Evolutionary conservation across 1,140 invertebrate genomes (phyloP).

Genomic region (Atta texana): DNA sequence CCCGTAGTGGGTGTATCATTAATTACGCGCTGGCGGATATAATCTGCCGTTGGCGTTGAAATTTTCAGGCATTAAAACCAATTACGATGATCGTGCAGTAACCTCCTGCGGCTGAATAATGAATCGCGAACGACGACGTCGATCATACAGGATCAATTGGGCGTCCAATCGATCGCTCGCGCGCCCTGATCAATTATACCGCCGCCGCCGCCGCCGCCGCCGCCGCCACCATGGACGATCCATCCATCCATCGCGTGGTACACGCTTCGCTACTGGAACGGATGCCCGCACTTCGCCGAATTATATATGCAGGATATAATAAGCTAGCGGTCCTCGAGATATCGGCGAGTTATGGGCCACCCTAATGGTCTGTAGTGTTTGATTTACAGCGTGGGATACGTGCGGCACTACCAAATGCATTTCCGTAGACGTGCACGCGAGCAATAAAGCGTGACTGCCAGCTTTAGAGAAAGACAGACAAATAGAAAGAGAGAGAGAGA

Average conservation of each 20-base stretch:
- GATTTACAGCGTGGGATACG: conserved; percentile 83
- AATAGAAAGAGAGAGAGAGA: background rate
- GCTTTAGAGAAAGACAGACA: background rate
- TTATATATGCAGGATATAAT: conserved; percentile 86
- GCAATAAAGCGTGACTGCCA: conserved; percentile 69
- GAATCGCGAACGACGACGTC: conserved; percentile 61
- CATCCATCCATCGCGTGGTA: conserved; percentile 50
- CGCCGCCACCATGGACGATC: conserved; percentile 23
- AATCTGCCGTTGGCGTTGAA: conserved; percentile 58
- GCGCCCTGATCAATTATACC: conserved; percentile 54
- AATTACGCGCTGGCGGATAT: conserved; percentile 60
- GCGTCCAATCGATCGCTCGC: conserved; percentile 58
- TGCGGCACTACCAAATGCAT: conserved; percentile 65
- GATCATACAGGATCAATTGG: conserved; percentile 67
- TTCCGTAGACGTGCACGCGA: conserved; percentile 62
- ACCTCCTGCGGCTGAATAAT: conserved; percentile 60
- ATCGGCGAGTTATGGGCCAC: conserved; percentile 85
- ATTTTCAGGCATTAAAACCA: conserved; percentile 61
- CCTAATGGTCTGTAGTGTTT: conserved; percentile 84
- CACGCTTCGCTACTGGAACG: conserved; percentile 66
- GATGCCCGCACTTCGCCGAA: conserved; percentile 82
- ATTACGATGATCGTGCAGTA: conserved; percentile 59
- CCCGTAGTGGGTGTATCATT: conserved; percentile 30
- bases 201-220: background rate
- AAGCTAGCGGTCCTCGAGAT: conserved; percentile 86